Conservation (phyloP, 2,113 vertebrate genomes). For the Anthoscopus minutus region DNA sequence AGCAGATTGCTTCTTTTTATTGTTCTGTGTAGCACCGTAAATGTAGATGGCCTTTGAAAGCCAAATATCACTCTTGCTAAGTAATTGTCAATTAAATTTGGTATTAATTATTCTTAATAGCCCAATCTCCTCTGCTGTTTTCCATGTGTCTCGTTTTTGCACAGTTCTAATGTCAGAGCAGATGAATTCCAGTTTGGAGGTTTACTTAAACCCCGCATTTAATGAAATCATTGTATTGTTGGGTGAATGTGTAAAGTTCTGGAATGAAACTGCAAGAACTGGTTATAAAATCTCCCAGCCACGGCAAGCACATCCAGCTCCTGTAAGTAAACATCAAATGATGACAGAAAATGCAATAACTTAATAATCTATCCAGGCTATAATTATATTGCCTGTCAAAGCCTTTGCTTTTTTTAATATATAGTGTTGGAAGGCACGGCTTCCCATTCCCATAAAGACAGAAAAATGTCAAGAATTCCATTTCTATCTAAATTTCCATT, state of each 20-base stretch:
- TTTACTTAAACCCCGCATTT: neutral
- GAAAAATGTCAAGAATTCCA: neutral
- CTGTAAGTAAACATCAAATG: neutral
- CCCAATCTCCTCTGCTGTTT: neutral
- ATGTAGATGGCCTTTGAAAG: conserved; percentile 12
- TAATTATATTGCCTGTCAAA: neutral
- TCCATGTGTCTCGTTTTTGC: neutral
- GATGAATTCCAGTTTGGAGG: neutral
- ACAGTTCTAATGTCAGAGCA: neutral
- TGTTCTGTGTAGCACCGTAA: neutral
- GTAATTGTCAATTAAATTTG: conserved; percentile 29
- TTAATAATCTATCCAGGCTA: neutral
- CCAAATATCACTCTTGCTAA: conserved; percentile 19
- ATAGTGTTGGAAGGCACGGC: neutral
- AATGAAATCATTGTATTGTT: neutral
- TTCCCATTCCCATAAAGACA: neutral
- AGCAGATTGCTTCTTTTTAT: conserved; percentile 22
- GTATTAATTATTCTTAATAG: conserved; percentile 48
- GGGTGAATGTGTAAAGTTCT: neutral
- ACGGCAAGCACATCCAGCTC: neutral
- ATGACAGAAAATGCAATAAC: neutral
- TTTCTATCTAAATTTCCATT: neutral
- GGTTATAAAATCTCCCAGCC: neutral
- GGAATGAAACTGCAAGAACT: neutral
- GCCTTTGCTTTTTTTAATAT: neutral